Percentiles rank a stretch among this genome's conserved stretches.
Conservation (phyloP, 2,888 invertebrate genomes). For the Sinopyrophorus schimmeli region DNA sequence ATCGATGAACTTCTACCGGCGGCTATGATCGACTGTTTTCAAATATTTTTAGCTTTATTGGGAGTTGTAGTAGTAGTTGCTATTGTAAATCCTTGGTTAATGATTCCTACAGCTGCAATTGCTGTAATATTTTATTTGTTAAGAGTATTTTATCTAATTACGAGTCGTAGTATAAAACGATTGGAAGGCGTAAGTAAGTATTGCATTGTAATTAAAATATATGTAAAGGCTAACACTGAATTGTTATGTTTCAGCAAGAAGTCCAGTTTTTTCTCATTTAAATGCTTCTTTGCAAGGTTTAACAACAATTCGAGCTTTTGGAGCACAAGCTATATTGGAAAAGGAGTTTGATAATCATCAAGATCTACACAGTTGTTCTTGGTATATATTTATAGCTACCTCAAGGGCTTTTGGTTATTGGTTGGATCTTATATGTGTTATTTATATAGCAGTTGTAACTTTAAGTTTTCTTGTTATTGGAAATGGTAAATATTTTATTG, state of each 20-base stretch:
- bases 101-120: slow-evolving; percentile 72
- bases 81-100: slow-evolving; percentile 72
- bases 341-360: slow-evolving; percentile 81
- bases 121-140: slow-evolving; percentile 74
- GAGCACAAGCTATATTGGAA: slow-evolving; percentile 76
- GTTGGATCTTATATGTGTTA: slow-evolving; percentile 84
- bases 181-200: slow-evolving; percentile 80
- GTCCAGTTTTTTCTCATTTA: slow-evolving; percentile 94
- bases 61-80: slow-evolving; percentile 81
- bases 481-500: slow-evolving; percentile 54
- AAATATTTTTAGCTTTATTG: slow-evolving; percentile 75
- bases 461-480: slow-evolving; percentile 78
- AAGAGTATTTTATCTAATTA: slow-evolving; percentile 74
- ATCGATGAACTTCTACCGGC: slow-evolving; percentile 60
- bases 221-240: no score
- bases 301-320: slow-evolving; percentile 87
- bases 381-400: slow-evolving; percentile 87
- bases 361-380: slow-evolving; percentile 87
- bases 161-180: slow-evolving; percentile 80
- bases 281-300: slow-evolving; percentile 88
- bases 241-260: slow-evolving; percentile 71
- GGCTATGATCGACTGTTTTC: slow-evolving; percentile 39
- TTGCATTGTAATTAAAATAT: slow-evolving; percentile 3
- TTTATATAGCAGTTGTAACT: slow-evolving; percentile 85
- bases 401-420: slow-evolving; percentile 93